phyloP scores from a whole-genome alignment of 2,888 invertebrate genomes.

The Pilophorus perplexus region DNA sequence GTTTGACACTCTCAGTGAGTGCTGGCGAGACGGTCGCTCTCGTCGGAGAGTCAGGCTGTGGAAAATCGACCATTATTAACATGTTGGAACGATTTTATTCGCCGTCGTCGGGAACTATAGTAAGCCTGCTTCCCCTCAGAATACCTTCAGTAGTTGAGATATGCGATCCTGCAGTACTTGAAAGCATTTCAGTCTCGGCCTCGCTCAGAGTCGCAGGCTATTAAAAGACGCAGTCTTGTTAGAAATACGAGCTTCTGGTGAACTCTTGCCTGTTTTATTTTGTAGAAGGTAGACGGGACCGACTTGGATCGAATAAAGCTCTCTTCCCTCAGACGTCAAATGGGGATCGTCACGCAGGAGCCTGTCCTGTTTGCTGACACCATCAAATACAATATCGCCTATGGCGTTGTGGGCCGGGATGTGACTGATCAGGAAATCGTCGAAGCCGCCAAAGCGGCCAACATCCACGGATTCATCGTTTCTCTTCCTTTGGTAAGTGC shows the following conservation, averaged over 20 bases:
- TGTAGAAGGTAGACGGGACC: constrained; percentile 48
- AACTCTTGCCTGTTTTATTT: too few relatives aligned
- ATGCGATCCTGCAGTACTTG: too few relatives aligned
- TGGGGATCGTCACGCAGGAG: constrained; percentile 73
- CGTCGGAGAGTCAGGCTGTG: constrained; percentile 82
- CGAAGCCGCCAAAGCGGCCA: constrained; percentile 55
- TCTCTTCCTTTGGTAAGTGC: constrained; percentile 53
- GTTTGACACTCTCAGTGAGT: constrained; percentile 61
- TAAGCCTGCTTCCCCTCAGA: too few relatives aligned
- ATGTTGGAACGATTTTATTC: constrained; percentile 82
- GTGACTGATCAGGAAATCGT: constrained; percentile 51
- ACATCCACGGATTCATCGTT: constrained; percentile 58
- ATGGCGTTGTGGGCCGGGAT: constrained; percentile 53
- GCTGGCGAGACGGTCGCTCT: constrained; percentile 71
- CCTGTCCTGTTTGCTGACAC: constrained; percentile 60
- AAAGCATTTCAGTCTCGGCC: too few relatives aligned
- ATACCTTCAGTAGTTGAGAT: too few relatives aligned
- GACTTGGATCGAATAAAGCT: constrained; percentile 60
- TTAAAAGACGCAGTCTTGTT: too few relatives aligned
- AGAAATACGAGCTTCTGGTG: too few relatives aligned
- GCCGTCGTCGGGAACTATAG: constrained; percentile 64
- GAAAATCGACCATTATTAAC: constrained; percentile 84
- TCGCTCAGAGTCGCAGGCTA: too few relatives aligned
- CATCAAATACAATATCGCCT: constrained; percentile 62
- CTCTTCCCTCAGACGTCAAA: constrained; percentile 66